Percentiles rank a stretch among this genome's conserved stretches.
phyloP scores from a whole-genome alignment of 2,888 invertebrate species.

The Leucophenga montana region DNA sequence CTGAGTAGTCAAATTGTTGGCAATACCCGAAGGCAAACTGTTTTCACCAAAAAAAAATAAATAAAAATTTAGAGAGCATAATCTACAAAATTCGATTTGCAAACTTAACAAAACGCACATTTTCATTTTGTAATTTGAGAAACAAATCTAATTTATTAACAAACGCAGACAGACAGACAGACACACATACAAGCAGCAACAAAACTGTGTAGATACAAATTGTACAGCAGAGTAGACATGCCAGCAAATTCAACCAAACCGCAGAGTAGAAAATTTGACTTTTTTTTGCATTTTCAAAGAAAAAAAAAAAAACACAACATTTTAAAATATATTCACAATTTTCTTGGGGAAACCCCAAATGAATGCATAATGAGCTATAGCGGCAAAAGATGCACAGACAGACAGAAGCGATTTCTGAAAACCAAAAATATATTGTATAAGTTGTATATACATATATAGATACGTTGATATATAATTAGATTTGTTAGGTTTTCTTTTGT shows the following conservation, averaged over 20 bases:
- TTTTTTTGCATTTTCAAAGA: neutral
- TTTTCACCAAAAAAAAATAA: neutral
- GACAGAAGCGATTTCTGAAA: neutral
- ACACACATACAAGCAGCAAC: slow-evolving; percentile 39
- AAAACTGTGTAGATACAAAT: no score
- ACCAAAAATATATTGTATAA: neutral
- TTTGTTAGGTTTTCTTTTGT: slow-evolving; percentile 25
- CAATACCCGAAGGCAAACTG: neutral
- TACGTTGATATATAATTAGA: slow-evolving; percentile 12
- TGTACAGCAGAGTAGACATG: neutral
- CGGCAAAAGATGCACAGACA: neutral
- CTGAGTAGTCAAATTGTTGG: no score
- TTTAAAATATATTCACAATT: slow-evolving; percentile 12
- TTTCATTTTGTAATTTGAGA: slow-evolving; percentile 64
- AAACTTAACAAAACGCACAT: slow-evolving; percentile 61
- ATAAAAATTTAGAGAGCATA: neutral
- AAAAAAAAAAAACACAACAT: neutral
- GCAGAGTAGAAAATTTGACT: neutral
- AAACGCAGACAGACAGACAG: slow-evolving; percentile 63
- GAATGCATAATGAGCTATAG: slow-evolving; percentile 23
- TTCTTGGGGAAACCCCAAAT: slow-evolving; percentile 12
- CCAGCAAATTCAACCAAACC: no score
- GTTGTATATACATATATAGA: neutral
- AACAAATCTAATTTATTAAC: slow-evolving; percentile 66
- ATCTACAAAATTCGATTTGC: slow-evolving; percentile 58